A percentile compares a stretch with the other conserved stretches of the same genome.
Conservation (phyloP, 2,888 invertebrate genomes). For the Branchipolynoe longqiensis region DNA sequence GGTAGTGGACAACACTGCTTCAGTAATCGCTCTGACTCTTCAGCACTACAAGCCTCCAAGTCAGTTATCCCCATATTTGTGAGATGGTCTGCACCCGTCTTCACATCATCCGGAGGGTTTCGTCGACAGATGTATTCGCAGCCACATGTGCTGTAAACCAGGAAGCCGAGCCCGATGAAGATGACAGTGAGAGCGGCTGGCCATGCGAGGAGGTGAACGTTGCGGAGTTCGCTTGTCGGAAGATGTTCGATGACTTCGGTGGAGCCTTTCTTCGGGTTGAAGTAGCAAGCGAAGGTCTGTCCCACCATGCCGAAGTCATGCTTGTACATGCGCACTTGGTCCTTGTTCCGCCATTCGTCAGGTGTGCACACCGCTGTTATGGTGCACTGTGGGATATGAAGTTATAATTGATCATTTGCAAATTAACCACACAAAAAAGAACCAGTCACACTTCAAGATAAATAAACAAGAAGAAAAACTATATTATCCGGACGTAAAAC, state of each 20-base stretch:
- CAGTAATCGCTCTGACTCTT: constrained; percentile 7
- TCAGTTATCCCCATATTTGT: constrained; percentile 13
- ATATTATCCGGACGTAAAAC: too few relatives aligned
- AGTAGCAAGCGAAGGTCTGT: constrained; percentile 9
- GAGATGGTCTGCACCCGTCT: constrained; percentile 20
- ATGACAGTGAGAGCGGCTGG: constrained; percentile 5
- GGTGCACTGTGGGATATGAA: constrained; percentile 9
- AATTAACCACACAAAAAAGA: too few relatives aligned
- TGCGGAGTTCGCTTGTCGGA: neutral
- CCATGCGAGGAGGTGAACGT: constrained; percentile 30
- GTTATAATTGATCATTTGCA: neutral
- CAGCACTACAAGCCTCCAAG: neutral
- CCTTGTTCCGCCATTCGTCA: constrained; percentile 3
- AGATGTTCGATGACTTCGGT: constrained; percentile 14
- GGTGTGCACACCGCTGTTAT: neutral
- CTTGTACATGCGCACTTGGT: constrained; percentile 14
- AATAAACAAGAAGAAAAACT: too few relatives aligned
- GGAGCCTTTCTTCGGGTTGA: constrained; percentile 38
- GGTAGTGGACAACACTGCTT: constrained; percentile 23
- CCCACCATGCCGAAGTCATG: constrained; percentile 38
- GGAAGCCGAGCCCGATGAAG: constrained; percentile 23
- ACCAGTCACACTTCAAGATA: too few relatives aligned
- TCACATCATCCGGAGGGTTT: constrained; percentile 24
- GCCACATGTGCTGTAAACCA: constrained; percentile 32
- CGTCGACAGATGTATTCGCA: constrained; percentile 32